A percentile compares a stretch with the other conserved stretches of the same genome.
phyloP scores from a whole-genome alignment of 2,113 vertebrate species.

The Archocentrus centrarchus region DNA sequence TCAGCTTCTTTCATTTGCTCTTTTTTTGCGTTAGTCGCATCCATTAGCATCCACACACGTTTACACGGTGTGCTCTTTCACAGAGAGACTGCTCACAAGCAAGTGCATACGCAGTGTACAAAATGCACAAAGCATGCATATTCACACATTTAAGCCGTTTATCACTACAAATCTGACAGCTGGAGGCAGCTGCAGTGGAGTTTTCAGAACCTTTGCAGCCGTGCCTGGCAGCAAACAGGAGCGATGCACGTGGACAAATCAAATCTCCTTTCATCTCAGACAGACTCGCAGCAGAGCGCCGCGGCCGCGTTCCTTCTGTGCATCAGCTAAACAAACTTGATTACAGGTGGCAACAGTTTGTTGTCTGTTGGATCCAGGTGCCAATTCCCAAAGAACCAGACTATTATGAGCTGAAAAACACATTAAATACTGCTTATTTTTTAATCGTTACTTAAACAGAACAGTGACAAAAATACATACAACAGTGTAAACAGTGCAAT shows the following conservation, averaged over 20 bases:
- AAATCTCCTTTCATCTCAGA: slow-evolving; percentile 21
- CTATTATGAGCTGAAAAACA: slow-evolving; percentile 24
- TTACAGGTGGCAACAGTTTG: slow-evolving; percentile 49
- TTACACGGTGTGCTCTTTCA: not conserved
- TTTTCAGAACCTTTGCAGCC: not conserved
- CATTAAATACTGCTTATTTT: not conserved
- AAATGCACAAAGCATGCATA: not conserved
- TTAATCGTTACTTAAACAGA: not conserved
- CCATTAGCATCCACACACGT: not conserved
- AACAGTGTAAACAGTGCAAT: not conserved
- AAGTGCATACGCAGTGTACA: not conserved
- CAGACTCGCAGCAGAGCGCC: slow-evolving; percentile 3
- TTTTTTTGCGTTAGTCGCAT: not conserved
- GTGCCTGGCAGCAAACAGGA: not conserved
- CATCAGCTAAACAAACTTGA: slow-evolving; percentile 18
- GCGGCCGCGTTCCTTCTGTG: not conserved
- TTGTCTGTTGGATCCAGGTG: slow-evolving; percentile 19
- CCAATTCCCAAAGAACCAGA: slow-evolving; percentile 7
- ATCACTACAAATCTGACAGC: slow-evolving; percentile 6
- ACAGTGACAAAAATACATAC: not conserved
- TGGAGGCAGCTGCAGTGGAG: not conserved
- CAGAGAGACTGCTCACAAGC: not conserved
- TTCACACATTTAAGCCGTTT: not conserved
- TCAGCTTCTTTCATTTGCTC: not conserved
- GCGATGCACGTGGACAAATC: not conserved